These are phyloP conservation scores for Chionoecetes opilio DNA, from an alignment of 1,140 invertebrate genomes.

Conservation along the genomic window DNA sequence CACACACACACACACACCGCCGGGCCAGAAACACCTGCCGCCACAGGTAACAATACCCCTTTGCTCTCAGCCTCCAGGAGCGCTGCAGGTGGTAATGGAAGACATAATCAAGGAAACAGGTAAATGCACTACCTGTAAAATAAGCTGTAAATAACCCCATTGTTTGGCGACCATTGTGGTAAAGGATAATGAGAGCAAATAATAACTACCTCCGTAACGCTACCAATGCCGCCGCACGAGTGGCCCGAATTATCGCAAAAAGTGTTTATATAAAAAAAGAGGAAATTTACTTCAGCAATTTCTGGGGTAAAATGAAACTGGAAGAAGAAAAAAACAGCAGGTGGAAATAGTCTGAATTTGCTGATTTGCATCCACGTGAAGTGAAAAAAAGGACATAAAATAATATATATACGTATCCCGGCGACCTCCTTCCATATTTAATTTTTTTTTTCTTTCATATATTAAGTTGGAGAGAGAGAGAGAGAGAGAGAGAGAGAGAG, in stretches of 20 bases:
- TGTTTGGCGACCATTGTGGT: constrained; percentile 63
- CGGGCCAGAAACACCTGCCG: constrained; percentile 9
- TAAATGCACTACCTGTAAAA: constrained; percentile 51
- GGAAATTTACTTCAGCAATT: constrained; percentile 9
- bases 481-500: neutral
- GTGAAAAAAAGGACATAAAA: neutral
- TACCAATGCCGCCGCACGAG: neutral
- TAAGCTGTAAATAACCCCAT: constrained; percentile 58
- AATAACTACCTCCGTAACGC: constrained; percentile 32
- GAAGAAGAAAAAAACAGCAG: neutral
- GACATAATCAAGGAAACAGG: constrained; percentile 53
- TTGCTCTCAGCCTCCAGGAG: constrained; percentile 21
- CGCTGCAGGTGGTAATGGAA: constrained; percentile 60
- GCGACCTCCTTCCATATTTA: neutral
- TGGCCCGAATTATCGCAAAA: constrained; percentile 14
- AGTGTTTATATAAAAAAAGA: neutral
- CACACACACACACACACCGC: neutral
- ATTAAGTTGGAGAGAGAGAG: neutral
- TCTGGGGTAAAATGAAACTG: neutral
- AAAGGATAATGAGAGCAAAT: constrained; percentile 55
- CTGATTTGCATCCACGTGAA: neutral
- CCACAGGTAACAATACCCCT: neutral
- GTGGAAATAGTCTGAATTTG: constrained; percentile 20
- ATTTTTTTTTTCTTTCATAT: too few relatives aligned
- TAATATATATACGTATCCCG: constrained; percentile 49